phyloP scores from a whole-genome alignment of 2,797 vertebrate species.

The Apogon talboti region DNA sequence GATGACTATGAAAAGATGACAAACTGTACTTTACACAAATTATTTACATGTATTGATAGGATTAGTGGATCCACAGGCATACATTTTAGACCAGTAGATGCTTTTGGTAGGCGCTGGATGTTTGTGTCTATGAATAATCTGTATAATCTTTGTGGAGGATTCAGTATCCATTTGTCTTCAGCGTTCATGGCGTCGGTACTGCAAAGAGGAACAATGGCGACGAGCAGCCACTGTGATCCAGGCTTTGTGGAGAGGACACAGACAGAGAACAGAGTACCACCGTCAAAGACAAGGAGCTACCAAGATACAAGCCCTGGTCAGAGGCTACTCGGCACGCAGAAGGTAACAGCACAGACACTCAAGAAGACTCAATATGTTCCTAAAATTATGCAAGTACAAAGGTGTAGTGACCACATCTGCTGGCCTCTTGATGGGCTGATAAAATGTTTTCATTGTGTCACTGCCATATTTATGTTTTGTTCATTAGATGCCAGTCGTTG shows the following conservation, averaged over 20 bases:
- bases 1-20: too few species aligned
- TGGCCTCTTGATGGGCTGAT: neutral
- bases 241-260: conserved; percentile 87
- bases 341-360: conserved; percentile 78
- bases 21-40: too few species aligned
- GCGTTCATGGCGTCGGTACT: conserved; percentile 87
- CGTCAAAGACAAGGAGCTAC: conserved; percentile 75
- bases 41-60: too few species aligned
- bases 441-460: neutral
- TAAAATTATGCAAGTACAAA: too few species aligned
- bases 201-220: conserved; percentile 70
- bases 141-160: neutral
- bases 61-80: too few species aligned
- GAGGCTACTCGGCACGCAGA: conserved; percentile 89
- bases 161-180: conserved; percentile 48
- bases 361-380: neutral
- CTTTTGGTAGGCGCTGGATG: too few species aligned
- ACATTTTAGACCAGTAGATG: too few species aligned
- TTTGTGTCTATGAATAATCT: too few species aligned
- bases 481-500: conserved; percentile 76
- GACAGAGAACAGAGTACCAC: conserved; percentile 74
- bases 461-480: conserved; percentile 7
- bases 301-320: conserved; percentile 89
- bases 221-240: conserved; percentile 87
- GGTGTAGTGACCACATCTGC: neutral